Conservation (phyloP, 2,888 invertebrate species). For the Julus scandinavius region DNA sequence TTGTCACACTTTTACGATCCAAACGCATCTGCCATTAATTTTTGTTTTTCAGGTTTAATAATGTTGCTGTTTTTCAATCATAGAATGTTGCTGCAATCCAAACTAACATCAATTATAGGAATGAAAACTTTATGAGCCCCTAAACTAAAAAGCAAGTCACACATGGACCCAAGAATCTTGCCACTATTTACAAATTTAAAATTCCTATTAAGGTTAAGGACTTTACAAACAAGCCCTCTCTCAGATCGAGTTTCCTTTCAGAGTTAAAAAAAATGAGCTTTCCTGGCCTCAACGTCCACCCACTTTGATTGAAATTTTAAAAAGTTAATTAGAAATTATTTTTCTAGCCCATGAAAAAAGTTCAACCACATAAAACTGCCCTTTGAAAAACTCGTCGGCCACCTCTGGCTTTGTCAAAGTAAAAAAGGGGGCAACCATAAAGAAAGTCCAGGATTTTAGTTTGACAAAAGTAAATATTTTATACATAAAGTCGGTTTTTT, state of each 20-base stretch:
- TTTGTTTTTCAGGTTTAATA: too few relatives aligned
- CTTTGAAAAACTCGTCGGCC: neutral
- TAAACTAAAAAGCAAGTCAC: too few relatives aligned
- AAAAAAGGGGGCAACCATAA: neutral
- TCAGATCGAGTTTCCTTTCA: neutral
- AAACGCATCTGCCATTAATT: neutral
- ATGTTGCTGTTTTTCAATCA: neutral
- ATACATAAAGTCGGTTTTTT: too few relatives aligned
- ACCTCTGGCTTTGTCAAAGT: neutral
- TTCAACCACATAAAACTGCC: neutral
- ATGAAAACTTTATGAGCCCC: too few relatives aligned
- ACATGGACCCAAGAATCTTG: too few relatives aligned
- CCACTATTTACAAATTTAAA: too few relatives aligned
- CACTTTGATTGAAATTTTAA: neutral
- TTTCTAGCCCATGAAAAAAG: neutral
- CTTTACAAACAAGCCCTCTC: too few relatives aligned
- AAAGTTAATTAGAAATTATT: constrained; percentile 27
- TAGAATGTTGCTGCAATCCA: too few relatives aligned
- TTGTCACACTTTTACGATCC: neutral
- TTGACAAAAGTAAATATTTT: too few relatives aligned
- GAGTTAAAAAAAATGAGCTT: neutral
- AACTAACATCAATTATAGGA: too few relatives aligned
- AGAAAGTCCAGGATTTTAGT: neutral
- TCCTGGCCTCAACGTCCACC: constrained; percentile 14
- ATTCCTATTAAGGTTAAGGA: too few relatives aligned